phyloP scores from a whole-genome alignment of 2,797 vertebrate genomes.

The Cryptoprocta ferox region DNA sequence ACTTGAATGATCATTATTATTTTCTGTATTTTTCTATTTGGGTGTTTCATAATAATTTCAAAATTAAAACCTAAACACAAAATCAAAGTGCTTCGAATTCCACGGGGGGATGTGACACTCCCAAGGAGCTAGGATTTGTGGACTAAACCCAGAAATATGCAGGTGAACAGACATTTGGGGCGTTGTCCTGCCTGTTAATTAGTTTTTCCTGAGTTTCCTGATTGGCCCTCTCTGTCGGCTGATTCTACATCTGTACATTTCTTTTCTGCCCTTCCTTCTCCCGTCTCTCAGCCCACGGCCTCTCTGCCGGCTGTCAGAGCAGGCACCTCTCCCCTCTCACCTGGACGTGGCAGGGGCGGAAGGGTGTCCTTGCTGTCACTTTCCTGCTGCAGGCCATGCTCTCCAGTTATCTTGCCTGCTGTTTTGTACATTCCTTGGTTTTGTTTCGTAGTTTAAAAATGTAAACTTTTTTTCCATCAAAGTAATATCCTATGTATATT shows the following conservation, averaged over 20 bases:
- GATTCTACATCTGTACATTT: not conserved
- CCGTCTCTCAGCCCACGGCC: rapidly evolving
- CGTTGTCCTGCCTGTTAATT: not conserved
- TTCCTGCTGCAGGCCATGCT: not conserved
- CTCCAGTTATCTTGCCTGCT: not conserved
- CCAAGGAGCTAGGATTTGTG: not conserved
- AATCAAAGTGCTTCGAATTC: not conserved
- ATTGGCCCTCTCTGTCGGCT: not conserved
- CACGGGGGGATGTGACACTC: not conserved
- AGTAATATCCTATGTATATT: not conserved
- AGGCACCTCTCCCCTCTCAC: not conserved
- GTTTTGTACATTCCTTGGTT: not conserved
- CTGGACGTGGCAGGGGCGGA: no score
- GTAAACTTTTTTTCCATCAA: not conserved
- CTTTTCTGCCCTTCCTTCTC: not conserved
- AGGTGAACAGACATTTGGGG: not conserved
- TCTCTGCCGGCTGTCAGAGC: not conserved
- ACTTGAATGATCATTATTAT: not conserved
- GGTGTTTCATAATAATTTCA: not conserved
- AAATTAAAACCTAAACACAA: constrained; percentile 11
- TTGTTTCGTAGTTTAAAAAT: not conserved
- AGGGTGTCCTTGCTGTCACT: not conserved
- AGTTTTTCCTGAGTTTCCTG: not conserved
- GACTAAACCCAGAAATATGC: not conserved
- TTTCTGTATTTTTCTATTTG: constrained; percentile 10